Evolutionary conservation across 2,797 vertebrate genomes (phyloP).

Genomic region (Pipistrellus nathusii): DNA sequence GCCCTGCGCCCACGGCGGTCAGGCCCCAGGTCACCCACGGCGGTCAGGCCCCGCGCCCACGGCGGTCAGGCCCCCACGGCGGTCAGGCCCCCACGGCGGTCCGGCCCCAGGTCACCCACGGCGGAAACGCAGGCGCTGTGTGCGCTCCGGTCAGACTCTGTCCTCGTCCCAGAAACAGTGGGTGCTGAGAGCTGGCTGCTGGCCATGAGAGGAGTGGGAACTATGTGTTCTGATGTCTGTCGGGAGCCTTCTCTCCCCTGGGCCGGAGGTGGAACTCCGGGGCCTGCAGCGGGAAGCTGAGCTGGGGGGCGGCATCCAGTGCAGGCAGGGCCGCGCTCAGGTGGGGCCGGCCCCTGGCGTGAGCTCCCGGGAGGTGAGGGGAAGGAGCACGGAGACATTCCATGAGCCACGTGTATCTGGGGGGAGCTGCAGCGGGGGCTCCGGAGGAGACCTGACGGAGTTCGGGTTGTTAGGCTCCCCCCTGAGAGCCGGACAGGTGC

Average conservation of each 20-base stretch:
- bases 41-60: no score
- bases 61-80: no score
- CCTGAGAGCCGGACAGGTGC: not conserved
- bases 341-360: not conserved
- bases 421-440: not conserved
- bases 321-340: not conserved
- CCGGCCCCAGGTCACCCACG: no score
- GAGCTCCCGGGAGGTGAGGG: not conserved
- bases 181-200: not conserved
- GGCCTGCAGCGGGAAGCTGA: not conserved
- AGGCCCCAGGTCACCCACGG: no score
- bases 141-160: no score
- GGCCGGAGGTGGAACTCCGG: not conserved
- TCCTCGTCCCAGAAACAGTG: not conserved
- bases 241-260: not conserved
- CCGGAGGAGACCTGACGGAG: not conserved
- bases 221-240: not conserved
- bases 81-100: no score
- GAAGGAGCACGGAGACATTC: not conserved
- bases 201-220: not conserved
- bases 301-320: not conserved
- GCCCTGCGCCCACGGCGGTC: no score
- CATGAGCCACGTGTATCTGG: not conserved
- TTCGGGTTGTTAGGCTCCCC: not conserved
- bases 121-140: not conserved